Conservation (phyloP, 2,797 vertebrate species). For the Enteromius argenteus region DNA sequence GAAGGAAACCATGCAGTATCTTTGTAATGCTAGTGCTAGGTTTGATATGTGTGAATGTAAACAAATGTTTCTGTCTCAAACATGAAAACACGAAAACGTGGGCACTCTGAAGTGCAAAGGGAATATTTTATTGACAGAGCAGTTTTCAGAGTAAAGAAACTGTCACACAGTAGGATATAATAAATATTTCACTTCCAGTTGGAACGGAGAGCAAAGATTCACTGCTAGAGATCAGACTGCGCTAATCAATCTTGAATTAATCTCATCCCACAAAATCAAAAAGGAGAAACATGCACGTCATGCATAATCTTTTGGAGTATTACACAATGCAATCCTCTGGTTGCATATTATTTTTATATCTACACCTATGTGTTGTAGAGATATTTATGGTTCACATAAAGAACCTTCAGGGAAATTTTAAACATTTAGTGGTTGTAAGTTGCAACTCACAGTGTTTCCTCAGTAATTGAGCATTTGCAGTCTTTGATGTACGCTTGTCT, state of each 20-base stretch:
- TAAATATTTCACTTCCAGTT: slow-evolving; percentile 70
- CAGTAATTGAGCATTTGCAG: slow-evolving; percentile 64
- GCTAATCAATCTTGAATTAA: slow-evolving; percentile 55
- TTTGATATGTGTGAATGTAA: slow-evolving; percentile 3
- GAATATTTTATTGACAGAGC: slow-evolving; percentile 15
- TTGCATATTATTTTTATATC: background rate
- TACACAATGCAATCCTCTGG: background rate
- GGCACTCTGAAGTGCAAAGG: background rate
- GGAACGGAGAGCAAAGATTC: slow-evolving; percentile 62
- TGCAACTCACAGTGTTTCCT: background rate
- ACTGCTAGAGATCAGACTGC: slow-evolving; percentile 35
- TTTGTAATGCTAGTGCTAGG: background rate
- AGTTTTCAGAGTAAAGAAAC: slow-evolving; percentile 23
- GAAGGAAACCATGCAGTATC: background rate
- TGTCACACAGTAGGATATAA: slow-evolving; percentile 56
- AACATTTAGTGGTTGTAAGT: background rate
- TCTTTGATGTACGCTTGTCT: slow-evolving; percentile 73
- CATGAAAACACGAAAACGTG: background rate
- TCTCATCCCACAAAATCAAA: background rate
- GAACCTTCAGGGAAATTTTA: slow-evolving; percentile 47
- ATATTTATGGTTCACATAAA: slow-evolving; percentile 44
- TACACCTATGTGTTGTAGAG: background rate
- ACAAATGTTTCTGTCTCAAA: slow-evolving; percentile 9
- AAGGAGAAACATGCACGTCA: background rate
- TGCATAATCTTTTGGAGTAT: background rate